Evolutionary conservation across 2,113 vertebrate genomes (phyloP).

Genomic region (Lycaon pictus): DNA sequence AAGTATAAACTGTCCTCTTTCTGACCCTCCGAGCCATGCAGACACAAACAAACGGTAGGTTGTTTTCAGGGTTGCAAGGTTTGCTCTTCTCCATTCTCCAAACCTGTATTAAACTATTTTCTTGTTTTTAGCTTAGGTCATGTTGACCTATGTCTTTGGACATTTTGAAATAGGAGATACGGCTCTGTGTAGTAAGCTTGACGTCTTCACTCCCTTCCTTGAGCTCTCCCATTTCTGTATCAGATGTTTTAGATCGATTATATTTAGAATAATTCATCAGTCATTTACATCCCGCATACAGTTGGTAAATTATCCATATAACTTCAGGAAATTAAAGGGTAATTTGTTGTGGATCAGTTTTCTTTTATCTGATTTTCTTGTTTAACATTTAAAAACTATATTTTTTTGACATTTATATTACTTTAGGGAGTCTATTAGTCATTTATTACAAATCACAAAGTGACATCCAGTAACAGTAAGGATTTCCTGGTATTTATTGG

Average conservation of each 20-base stretch:
- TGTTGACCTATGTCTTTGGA: not conserved
- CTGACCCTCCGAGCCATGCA: conserved; percentile 71
- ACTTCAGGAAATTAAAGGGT: conserved; percentile 41
- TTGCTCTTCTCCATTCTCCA: not conserved
- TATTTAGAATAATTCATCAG: conserved; percentile 5
- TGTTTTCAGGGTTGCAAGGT: conserved; percentile 36
- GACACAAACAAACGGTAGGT: conserved; percentile 50
- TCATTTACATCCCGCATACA: not conserved
- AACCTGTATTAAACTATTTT: not conserved
- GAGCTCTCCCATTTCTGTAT: conserved; percentile 43
- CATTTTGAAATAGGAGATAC: not conserved
- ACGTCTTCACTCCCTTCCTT: not conserved
- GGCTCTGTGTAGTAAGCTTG: not conserved
- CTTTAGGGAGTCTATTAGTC: conserved; percentile 25
- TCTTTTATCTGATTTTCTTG: conserved; percentile 28
- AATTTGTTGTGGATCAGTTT: conserved; percentile 23
- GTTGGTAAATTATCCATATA: not conserved
- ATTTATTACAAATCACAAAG: conserved; percentile 34
- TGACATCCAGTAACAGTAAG: not conserved
- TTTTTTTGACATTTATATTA: not conserved
- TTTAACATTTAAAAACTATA: conserved; percentile 53
- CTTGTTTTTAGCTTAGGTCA: not conserved
- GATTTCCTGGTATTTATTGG: not conserved
- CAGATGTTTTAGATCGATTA: not conserved
- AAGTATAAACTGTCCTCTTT: conserved; percentile 76